These are phyloP conservation scores for Drosophila testacea DNA, from an alignment of 2,888 invertebrate genomes.

Conservation along the genomic window DNA sequence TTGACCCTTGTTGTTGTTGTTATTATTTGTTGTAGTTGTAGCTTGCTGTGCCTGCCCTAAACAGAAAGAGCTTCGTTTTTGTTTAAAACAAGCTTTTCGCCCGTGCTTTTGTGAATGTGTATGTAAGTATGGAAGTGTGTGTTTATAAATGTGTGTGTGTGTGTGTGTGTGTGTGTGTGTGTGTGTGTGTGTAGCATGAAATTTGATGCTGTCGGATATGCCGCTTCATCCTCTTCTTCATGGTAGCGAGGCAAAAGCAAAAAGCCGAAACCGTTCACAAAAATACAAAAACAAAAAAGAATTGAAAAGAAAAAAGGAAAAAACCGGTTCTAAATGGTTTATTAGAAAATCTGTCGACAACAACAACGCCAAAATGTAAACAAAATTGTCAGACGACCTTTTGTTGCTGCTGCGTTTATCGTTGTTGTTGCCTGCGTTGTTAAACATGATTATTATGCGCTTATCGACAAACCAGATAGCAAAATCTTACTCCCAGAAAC, in stretches of 20 bases:
- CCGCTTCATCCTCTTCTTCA: constrained; percentile 54
- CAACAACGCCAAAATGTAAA: constrained; percentile 69
- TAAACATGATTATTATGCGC: constrained; percentile 52
- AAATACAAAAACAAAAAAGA: constrained; percentile 37
- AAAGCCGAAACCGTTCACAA: constrained; percentile 72
- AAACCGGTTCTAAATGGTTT: constrained; percentile 78
- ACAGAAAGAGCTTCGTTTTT: constrained; percentile 71
- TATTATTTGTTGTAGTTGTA: constrained; percentile 47
- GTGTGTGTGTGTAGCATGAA: constrained; percentile 62
- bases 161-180: constrained; percentile 25
- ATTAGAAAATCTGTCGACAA: constrained; percentile 75
- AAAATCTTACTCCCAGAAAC: constrained; percentile 49
- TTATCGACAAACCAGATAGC: constrained; percentile 69
- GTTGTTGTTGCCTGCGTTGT: constrained; percentile 52
- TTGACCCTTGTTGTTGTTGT: constrained; percentile 49
- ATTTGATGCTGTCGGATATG: constrained; percentile 71
- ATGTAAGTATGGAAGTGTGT: constrained; percentile 31
- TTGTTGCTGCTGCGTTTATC: constrained; percentile 35
- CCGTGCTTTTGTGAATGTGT: constrained; percentile 22
- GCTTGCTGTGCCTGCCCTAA: constrained; percentile 38
- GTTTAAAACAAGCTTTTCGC: constrained; percentile 74
- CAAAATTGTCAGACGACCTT: constrained; percentile 68
- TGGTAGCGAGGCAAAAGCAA: constrained; percentile 55
- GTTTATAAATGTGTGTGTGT: constrained; percentile 18
- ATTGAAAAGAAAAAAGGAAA: constrained; percentile 37